Evolutionary conservation across 1,140 invertebrate genomes (phyloP).

Genomic region (Drosophila rhopaloa): DNA sequence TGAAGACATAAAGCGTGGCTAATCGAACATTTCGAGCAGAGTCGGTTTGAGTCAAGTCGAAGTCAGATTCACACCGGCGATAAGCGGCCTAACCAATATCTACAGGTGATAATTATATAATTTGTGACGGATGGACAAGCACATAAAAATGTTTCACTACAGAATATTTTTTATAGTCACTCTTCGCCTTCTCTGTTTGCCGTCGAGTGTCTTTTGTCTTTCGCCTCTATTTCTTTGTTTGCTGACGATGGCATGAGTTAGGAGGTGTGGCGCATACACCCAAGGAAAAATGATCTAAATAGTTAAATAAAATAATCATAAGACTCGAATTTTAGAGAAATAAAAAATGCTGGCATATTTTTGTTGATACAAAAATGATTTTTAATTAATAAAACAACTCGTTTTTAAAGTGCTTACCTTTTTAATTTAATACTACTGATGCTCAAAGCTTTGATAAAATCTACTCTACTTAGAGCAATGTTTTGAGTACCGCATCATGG

Average conservation of each 20-base stretch:
- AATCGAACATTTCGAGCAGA: constrained; percentile 78
- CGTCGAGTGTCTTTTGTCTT: constrained; percentile 68
- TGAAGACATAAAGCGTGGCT: constrained; percentile 82
- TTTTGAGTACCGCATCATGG: too few species aligned
- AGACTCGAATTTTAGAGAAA: neutral
- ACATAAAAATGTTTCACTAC: constrained; percentile 80
- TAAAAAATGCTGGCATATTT: neutral
- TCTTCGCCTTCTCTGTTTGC: constrained; percentile 51
- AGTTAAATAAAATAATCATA: neutral
- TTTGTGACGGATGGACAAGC: constrained; percentile 83
- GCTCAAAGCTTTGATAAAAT: too few species aligned
- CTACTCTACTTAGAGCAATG: too few species aligned
- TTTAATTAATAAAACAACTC: too few species aligned
- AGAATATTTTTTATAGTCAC: constrained; percentile 75
- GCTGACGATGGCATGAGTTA: constrained; percentile 46
- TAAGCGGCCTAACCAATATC: constrained; percentile 72
- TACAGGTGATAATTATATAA: constrained; percentile 84
- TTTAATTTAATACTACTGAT: too few species aligned
- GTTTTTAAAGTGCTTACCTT: too few species aligned
- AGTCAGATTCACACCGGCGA: constrained; percentile 68
- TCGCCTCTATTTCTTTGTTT: constrained; percentile 57
- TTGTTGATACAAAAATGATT: too few species aligned
- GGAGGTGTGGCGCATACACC: constrained; percentile 44
- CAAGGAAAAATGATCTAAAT: constrained; percentile 12
- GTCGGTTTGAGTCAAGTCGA: constrained; percentile 40